Evolutionary conservation across 1,140 invertebrate species (phyloP), one percentile per base, ranked within the genome.

Genomic region (Heliconius hermathena): DNA sequence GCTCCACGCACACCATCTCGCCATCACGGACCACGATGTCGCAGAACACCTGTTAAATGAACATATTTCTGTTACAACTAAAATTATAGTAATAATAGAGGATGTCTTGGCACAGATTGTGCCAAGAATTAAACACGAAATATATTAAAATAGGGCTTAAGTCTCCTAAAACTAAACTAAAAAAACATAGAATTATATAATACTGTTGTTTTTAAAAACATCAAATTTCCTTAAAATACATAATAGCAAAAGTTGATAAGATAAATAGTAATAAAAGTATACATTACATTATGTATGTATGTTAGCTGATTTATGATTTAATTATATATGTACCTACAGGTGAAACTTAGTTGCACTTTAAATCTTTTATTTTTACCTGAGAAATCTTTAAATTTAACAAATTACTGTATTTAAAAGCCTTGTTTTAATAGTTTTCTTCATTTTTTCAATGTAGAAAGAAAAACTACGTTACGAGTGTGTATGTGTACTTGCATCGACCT

Each of bases 1-100:
- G 95, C 94, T 99, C 99, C 33, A 99, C 99, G 95, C 98, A 99
- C 41, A 99, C 98, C 97, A 99, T 99, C 95, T 99, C 99, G 41
- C 99, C 98, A 95, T 99, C 99, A 73, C 98, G 96, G 41, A 99
- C 98, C 91, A 99, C 95, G 91, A 98, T 98, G 96, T 99, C 99
- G 95, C 97, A 97, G 96, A 99, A 99, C 77, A 97, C 97, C 97
- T 98, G 33, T 8, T 36, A 36, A 36, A 8, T 36, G 33, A 36
- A 6, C 0, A 8, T 36, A 36, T 36, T 36, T 36, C 6, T 36
- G 18, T 66, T 16, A 22, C 1, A 66, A 66, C 2, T 29, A 22
- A 22, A 22, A 22, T 22, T 57, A 57, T 22, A 22, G 20, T 18
- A 49, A 49, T 49, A 49, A 18, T 49, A 18, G 46, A 49, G 4